Percentiles rank a stretch among this genome's conserved stretches.
These are phyloP conservation scores for Actenoides hombroni DNA, from an alignment of 2,113 vertebrate genomes.

Conservation along the genomic window DNA sequence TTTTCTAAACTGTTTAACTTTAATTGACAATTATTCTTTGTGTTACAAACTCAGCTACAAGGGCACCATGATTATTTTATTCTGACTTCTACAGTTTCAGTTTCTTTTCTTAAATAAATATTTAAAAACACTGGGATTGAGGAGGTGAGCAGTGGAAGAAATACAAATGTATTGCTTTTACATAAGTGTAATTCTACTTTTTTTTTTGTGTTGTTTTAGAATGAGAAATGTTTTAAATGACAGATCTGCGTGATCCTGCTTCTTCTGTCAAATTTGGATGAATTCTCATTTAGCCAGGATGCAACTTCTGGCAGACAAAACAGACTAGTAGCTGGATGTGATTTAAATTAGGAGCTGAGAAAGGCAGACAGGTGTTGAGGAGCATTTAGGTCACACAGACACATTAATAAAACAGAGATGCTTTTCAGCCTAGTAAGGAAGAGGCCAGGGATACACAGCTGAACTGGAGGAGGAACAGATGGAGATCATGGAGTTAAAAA, in stretches of 20 bases:
- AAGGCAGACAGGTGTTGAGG: constrained; percentile 15
- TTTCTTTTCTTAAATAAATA: not conserved
- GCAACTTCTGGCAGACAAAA: not conserved
- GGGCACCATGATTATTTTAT: not conserved
- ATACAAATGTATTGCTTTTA: not conserved
- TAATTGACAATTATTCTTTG: not conserved
- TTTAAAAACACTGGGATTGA: not conserved
- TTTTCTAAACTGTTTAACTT: not conserved
- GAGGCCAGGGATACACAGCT: not conserved
- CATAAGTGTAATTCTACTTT: not conserved
- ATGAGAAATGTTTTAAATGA: not conserved
- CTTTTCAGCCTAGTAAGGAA: not conserved
- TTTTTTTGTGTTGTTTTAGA: too few species aligned
- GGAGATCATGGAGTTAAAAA: constrained; percentile 31
- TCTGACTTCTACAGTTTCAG: not conserved
- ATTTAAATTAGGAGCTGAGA: not conserved
- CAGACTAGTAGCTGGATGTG: not conserved
- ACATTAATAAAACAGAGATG: constrained; percentile 27
- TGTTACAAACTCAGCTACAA: not conserved
- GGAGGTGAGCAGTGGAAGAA: not conserved
- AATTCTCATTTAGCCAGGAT: not conserved
- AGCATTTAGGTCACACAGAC: constrained; percentile 13
- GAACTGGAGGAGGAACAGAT: constrained; percentile 27
- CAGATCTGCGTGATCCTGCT: not conserved
- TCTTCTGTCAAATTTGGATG: not conserved